These are phyloP conservation scores for Hyaena hyaena DNA, from an alignment of 2,113 vertebrate species.

Conservation along the genomic window DNA sequence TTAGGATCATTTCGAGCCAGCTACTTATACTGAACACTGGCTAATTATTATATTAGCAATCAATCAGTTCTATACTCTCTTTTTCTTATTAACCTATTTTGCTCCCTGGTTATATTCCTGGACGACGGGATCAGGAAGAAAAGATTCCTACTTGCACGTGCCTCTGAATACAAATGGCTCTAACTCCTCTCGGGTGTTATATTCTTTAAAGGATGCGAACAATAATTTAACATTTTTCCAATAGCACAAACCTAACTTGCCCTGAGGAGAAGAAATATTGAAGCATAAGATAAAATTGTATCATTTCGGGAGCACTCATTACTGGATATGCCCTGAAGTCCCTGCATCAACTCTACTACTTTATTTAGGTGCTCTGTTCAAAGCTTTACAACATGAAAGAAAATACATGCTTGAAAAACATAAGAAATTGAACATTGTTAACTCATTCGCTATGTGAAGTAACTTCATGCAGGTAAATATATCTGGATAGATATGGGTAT, in stretches of 20 bases:
- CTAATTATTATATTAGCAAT: neutral
- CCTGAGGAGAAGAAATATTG: neutral
- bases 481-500: neutral
- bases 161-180: neutral
- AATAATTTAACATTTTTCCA: constrained; percentile 44
- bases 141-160: neutral
- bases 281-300: constrained; percentile 6
- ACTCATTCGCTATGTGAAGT: neutral
- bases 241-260: neutral
- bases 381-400: constrained; percentile 43
- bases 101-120: neutral
- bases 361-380: constrained; percentile 7
- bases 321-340: neutral
- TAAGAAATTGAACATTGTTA: neutral
- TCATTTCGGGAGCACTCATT: constrained; percentile 23
- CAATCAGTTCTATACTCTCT: neutral
- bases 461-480: neutral
- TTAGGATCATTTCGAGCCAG: constrained; percentile 3
- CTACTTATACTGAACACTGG: neutral
- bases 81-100: neutral
- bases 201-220: neutral
- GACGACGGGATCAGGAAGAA: neutral
- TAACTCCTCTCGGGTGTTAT: neutral
- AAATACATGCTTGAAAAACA: neutral
- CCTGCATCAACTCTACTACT: neutral